Evolutionary conservation across 1,140 invertebrate genomes (phyloP), one percentile per base, ranked within the genome.

Genomic region (Eurosta solidaginis): DNA sequence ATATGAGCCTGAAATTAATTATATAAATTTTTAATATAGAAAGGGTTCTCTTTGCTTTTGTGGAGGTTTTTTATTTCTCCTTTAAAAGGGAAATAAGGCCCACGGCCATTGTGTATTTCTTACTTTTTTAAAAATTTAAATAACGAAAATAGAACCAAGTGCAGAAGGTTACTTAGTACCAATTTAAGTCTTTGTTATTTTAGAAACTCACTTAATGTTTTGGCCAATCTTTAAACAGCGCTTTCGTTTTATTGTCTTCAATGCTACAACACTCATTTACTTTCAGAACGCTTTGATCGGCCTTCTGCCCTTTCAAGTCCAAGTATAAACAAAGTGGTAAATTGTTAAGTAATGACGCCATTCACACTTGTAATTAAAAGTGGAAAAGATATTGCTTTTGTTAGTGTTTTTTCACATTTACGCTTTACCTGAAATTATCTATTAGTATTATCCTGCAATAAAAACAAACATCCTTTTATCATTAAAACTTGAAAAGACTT

Each of bases 351-450:
- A 52, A 52, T 52, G 49, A 52, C 49, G 49, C 25, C 49, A 22
- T 4, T 1, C 20, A 7, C 49, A 22, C 20, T 52, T 52, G 22
- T 33, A 42, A 68, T 68, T 68, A 40, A 68, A 68, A 40, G 12
- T 68, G 59, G 36, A 68, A 42, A 40, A 22, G 59, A 40, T 68
- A 68, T 68, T 68, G 59, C 59, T 40, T 40, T 68, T 68, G 59
- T 68, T 68, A 10, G 33, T 22, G 20, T 20, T 20, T n/a, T n/a
- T 68, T 68, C 33, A 2, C 59, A 40, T 9, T 68, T 42, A 42
- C 59, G 40, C 36, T 68, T 68, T 68, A 68, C 59, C 59, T 40
- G 33, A 68, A 29, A 17, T 40, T 68, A 40, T 68, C 29, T 42
- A 20, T 12, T 17, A n/a, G 59, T 68, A 33, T 5, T 68, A 68